A percentile compares a stretch with the other conserved stretches of the same genome.
phyloP scores from a whole-genome alignment of 2,113 vertebrate genomes.

The Vidua macroura region DNA sequence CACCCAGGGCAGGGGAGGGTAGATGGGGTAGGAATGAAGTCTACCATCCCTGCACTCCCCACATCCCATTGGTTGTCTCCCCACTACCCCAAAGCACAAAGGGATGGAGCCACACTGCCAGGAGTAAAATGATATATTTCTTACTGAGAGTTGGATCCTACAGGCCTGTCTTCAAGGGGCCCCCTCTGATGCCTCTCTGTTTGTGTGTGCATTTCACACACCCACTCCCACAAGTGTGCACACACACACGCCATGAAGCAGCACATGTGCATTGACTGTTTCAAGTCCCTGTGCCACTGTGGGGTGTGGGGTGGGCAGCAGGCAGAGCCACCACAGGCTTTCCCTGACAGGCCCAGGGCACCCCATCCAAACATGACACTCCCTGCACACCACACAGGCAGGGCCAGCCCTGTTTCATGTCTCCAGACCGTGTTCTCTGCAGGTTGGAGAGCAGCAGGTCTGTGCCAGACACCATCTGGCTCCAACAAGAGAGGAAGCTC shows the following conservation, averaged over 20 bases:
- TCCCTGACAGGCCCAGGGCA: background rate
- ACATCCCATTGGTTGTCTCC: rapidly evolving
- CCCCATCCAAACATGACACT: rapidly evolving
- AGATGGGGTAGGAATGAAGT: background rate
- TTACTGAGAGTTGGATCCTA: background rate
- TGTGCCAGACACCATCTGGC: background rate
- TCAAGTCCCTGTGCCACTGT: rapidly evolving
- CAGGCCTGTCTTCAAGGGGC: background rate
- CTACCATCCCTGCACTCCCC: background rate
- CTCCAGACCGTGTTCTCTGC: background rate
- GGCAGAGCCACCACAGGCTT: background rate
- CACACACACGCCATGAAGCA: rapidly evolving
- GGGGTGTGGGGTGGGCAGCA: background rate
- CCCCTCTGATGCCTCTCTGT: rapidly evolving
- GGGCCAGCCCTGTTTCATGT: background rate
- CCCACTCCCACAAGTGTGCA: rapidly evolving
- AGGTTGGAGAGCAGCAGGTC: background rate
- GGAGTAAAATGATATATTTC: conserved; percentile 28
- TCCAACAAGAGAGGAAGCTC: background rate
- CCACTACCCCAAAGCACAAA: background rate
- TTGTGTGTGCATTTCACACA: background rate
- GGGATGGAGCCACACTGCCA: background rate
- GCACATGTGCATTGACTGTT: rapidly evolving
- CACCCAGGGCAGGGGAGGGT: background rate
- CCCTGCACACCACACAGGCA: background rate